Base-by-base conservation (phyloP, 2,113 vertebrate species). In the Galbula dea region DNA sequence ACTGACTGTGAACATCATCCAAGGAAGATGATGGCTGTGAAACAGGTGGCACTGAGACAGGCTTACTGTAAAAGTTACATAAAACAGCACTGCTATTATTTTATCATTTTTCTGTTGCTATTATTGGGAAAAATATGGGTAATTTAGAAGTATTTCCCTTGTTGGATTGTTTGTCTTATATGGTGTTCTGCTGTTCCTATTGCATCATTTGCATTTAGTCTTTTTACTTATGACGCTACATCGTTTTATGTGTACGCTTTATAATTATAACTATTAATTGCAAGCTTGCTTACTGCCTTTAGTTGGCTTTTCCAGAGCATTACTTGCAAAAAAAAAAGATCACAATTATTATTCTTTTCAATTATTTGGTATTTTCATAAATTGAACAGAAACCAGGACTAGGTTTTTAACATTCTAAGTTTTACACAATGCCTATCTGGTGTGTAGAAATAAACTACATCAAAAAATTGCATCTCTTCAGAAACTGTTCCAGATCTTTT, bases 251-350 rank as follows among this genome's bases (percentile, higher is more conserved):
- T 85, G 32, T 52, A 68, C 51, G 57, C 86, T 93, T 90, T 90
- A 55, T 95, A 92, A 96, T 96, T 93, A 93, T 69, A 92, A 84
- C 66, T 95, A 90, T 86, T 94, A 92, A 95, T 93, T 96, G 87
- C 91, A 87, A 80, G 48, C 58, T 94, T 83, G 82, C 67, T 80
- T 89, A 8, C 79, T 92, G 83, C 93, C 55, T 85, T 82, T 21
- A 58, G 78, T 73, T 88, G 86, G 54, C 78, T 87, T 89, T 93
- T 93, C 67, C 63, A 85, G 66, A 69, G 49, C 54, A 92, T 63
- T 86, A 92, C 72, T 73, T 92, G 89, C 55, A 83, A 30, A 94
- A 90, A 77, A n/a, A 43, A 43, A 43, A 43, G 48, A 66, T 93
- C 37, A 51, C 75, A 86, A 65, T 92, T 93, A 72, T 62, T 76